phyloP scores from a whole-genome alignment of 2,113 vertebrate species.

The Pyxicephalus adspersus region DNA sequence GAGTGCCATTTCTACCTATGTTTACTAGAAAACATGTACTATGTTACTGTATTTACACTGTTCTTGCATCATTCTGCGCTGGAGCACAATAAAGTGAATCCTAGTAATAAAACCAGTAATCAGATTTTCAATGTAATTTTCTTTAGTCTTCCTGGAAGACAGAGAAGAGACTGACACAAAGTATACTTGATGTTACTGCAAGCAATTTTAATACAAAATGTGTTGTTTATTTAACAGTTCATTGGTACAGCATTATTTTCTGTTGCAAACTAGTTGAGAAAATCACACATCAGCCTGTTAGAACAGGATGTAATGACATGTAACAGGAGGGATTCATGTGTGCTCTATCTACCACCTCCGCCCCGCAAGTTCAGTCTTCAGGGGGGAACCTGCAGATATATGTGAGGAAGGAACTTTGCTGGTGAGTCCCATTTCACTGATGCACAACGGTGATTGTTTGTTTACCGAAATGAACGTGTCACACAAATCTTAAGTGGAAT shows the following conservation, averaged over 20 bases:
- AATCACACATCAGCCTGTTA: conserved; percentile 83
- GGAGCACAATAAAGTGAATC: too few species aligned
- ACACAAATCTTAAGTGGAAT: conserved; percentile 69
- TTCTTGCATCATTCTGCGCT: too few species aligned
- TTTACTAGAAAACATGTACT: too few species aligned
- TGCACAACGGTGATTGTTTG: conserved; percentile 66
- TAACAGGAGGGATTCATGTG: conserved; percentile 64
- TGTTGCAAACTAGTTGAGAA: conserved; percentile 84
- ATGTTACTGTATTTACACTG: too few species aligned
- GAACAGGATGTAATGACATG: conserved; percentile 69
- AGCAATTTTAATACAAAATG: conserved; percentile 99
- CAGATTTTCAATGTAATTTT: neutral
- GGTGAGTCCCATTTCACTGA: conserved; percentile 74
- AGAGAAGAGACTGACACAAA: conserved; percentile 39
- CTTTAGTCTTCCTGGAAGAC: neutral
- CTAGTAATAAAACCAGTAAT: neutral
- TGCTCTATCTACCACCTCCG: conserved; percentile 24
- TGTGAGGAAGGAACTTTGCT: conserved; percentile 75
- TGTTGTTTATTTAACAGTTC: conserved; percentile 87
- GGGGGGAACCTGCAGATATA: conserved; percentile 68
- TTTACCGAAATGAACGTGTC: conserved; percentile 63
- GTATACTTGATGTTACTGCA: conserved; percentile 85
- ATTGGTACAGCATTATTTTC: conserved; percentile 80
- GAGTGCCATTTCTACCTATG: too few species aligned
- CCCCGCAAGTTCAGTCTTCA: conserved; percentile 6